Evolutionary conservation across 2,888 invertebrate species (phyloP).

Genomic region (Polyommatus icarus): DNA sequence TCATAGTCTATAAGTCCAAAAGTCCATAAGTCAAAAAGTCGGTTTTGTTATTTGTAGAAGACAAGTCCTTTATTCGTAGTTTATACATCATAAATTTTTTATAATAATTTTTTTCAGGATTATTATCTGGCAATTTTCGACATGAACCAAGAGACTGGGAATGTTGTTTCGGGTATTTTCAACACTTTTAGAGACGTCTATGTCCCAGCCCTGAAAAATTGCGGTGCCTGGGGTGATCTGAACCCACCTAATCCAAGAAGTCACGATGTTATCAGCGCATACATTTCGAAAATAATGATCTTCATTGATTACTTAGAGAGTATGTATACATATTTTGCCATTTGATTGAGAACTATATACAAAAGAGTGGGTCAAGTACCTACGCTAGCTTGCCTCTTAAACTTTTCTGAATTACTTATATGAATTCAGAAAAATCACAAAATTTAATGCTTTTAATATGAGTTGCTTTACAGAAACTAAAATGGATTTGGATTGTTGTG

Average conservation of each 20-base stretch:
- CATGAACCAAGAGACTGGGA: conserved; percentile 62
- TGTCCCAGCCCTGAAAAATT: conserved; percentile 58
- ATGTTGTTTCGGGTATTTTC: conserved; percentile 70
- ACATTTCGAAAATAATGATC: conserved; percentile 67
- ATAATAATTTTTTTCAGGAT: conserved; percentile 56
- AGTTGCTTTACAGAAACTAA: conserved; percentile 79
- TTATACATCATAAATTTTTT: too few relatives aligned
- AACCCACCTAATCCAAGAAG: conserved; percentile 73
- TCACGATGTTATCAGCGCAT: conserved; percentile 59
- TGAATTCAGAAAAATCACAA: too few relatives aligned
- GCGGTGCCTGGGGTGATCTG: conserved; percentile 69
- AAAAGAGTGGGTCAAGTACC: too few relatives aligned
- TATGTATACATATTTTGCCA: conserved; percentile 42
- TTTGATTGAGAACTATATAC: too few relatives aligned
- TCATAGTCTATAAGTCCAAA: too few relatives aligned
- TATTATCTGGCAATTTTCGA: conserved; percentile 61
- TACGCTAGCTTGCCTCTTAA: too few relatives aligned
- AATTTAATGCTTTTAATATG: too few relatives aligned
- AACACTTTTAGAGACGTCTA: conserved; percentile 59
- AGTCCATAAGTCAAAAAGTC: too few relatives aligned
- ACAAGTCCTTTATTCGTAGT: too few relatives aligned
- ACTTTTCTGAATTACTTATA: too few relatives aligned
- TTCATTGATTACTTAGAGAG: conserved; percentile 72
- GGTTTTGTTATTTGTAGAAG: too few relatives aligned
- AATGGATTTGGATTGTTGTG: conserved; percentile 82